A percentile compares a stretch with the other conserved stretches of the same genome.
Conservation (phyloP, 2,113 vertebrate species). For the Arizona elegans region DNA sequence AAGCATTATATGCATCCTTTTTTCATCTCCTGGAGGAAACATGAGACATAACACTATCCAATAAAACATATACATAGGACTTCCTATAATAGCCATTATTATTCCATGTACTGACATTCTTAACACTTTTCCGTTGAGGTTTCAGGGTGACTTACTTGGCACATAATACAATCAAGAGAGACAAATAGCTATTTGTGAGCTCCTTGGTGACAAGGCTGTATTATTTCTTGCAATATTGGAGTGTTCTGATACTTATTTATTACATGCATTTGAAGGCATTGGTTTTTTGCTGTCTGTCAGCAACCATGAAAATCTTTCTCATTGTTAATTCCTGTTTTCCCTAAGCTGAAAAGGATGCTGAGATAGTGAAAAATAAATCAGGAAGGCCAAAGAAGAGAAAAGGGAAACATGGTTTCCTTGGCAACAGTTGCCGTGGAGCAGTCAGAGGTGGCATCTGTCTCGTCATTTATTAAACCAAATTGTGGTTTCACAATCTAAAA, state of each 20-base stretch:
- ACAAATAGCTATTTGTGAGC: background rate
- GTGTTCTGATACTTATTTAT: background rate
- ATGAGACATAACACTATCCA: background rate
- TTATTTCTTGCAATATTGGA: conserved; percentile 11
- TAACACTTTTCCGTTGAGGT: background rate
- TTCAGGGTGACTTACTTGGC: conserved; percentile 2
- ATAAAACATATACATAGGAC: background rate
- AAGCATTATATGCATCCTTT: background rate
- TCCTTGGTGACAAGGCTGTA: background rate
- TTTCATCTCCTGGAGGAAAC: background rate
- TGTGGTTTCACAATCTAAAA: conserved; percentile 19
- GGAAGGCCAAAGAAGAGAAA: background rate
- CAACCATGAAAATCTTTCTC: conserved; percentile 11
- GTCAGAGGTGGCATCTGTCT: conserved; percentile 39
- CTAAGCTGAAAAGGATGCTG: conserved; percentile 13
- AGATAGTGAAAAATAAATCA: conserved; percentile 20
- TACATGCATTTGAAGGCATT: background rate
- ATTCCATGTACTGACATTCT: background rate
- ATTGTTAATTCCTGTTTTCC: background rate
- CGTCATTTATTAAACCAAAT: conserved; percentile 35
- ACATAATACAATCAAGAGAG: conserved; percentile 16
- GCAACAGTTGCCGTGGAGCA: conserved; percentile 41
- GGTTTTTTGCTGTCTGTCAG: conserved; percentile 17
- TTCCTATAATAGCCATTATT: background rate
- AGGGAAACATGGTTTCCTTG: conserved; percentile 60